phyloP scores from a whole-genome alignment of 1,140 invertebrate species.

The Ips nitidus region DNA sequence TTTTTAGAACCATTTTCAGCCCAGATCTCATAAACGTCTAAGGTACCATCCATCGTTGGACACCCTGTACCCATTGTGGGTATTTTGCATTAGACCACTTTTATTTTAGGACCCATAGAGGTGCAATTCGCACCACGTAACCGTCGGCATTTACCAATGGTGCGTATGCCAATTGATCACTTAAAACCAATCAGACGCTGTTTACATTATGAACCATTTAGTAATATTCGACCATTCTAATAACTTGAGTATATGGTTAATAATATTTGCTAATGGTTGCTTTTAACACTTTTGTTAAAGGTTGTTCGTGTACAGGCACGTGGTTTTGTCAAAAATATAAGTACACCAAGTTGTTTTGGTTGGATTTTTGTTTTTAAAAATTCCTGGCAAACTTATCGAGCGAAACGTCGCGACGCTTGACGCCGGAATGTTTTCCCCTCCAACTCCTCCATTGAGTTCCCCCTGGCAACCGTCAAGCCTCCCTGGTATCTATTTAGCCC shows the following conservation, averaged over 20 bases:
- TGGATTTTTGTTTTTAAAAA: slow-evolving; percentile 17
- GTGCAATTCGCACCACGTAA: no score
- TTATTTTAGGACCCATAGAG: no score
- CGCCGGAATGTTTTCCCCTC: slow-evolving; percentile 12
- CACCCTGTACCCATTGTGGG: no score
- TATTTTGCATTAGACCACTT: no score
- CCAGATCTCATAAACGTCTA: no score
- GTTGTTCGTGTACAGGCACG: not conserved
- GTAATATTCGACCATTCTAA: not conserved
- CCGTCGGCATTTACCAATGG: no score
- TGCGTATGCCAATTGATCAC: no score
- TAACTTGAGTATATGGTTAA: not conserved
- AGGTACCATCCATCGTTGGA: no score
- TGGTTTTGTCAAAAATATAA: slow-evolving; percentile 1
- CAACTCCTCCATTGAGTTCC: slow-evolving; percentile 14
- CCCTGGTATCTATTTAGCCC: slow-evolving; percentile 17
- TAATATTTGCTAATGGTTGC: slow-evolving; percentile 18
- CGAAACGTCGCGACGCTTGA: slow-evolving; percentile 24
- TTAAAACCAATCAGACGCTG: no score
- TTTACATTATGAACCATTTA: not conserved
- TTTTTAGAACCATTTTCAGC: no score
- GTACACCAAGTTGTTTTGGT: not conserved
- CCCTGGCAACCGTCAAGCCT: slow-evolving; percentile 22
- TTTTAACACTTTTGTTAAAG: slow-evolving; percentile 14
- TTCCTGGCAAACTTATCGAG: slow-evolving; percentile 21